phyloP scores from a whole-genome alignment of 2,888 invertebrate species.

The Atrina japonica region DNA sequence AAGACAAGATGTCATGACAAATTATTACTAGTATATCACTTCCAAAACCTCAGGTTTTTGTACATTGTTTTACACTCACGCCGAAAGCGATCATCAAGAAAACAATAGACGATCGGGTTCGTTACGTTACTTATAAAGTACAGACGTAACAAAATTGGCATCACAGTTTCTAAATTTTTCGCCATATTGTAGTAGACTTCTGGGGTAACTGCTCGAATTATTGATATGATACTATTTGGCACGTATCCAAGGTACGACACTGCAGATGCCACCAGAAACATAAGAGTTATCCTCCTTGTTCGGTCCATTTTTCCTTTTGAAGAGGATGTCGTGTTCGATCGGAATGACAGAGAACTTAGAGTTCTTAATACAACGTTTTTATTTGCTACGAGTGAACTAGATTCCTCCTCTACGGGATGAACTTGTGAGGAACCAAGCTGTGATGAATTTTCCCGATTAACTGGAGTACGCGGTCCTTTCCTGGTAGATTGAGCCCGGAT shows the following conservation, averaged over 20 bases:
- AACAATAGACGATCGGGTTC: conserved; percentile 44
- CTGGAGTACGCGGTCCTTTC: not conserved
- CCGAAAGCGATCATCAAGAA: conserved; percentile 40
- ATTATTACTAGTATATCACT: no score
- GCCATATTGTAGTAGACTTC: conserved; percentile 5
- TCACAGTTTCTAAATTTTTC: conserved; percentile 10
- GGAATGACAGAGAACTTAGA: not conserved
- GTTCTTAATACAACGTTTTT: not conserved
- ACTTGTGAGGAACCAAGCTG: no score
- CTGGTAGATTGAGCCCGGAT: conserved; percentile 9
- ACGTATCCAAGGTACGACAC: conserved; percentile 38
- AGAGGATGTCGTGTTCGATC: not conserved
- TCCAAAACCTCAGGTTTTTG: conserved; percentile 3
- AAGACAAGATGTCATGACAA: no score
- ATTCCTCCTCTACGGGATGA: conserved; percentile 1
- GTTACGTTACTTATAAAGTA: conserved; percentile 42
- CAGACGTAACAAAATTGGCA: conserved; percentile 26
- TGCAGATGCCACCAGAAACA: conserved; percentile 42
- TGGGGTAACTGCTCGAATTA: conserved; percentile 28
- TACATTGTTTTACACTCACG: conserved; percentile 35
- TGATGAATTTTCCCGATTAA: no score
- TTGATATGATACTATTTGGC: conserved; percentile 28
- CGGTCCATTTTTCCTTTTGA: not conserved
- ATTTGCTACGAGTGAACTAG: conserved; percentile 1
- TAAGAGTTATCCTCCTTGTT: conserved; percentile 34